Conservation (phyloP, 2,797 vertebrate species). For the Nannoperca australis region DNA sequence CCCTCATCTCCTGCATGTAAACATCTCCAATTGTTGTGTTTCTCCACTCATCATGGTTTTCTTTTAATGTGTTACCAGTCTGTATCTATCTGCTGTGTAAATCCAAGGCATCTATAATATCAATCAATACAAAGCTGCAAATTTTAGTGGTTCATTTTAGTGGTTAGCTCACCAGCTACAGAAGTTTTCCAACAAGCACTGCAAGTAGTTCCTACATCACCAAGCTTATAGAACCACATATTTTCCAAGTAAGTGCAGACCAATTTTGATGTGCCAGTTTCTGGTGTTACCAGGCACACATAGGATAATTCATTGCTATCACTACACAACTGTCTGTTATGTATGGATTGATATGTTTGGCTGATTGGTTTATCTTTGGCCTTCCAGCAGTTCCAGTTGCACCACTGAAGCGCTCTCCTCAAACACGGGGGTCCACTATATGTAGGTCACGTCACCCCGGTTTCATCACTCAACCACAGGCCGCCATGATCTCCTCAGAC, state of each 20-base stretch:
- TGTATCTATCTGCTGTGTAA: not conserved
- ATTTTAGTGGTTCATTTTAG: not conserved
- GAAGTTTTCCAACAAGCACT: not conserved
- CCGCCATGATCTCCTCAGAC: conserved; percentile 88
- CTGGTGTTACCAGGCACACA: not conserved
- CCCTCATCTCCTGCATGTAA: not conserved
- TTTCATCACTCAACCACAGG: conserved; percentile 81
- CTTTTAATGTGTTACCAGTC: not conserved
- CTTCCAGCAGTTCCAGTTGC: conserved; percentile 80
- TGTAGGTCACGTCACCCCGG: conserved; percentile 89
- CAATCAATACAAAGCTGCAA: not conserved
- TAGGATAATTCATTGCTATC: not conserved
- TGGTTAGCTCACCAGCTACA: not conserved
- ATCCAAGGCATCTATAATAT: not conserved
- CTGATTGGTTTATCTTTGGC: conserved; percentile 28
- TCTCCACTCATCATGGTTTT: not conserved
- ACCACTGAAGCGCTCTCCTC: conserved; percentile 89
- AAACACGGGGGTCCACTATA: conserved; percentile 87
- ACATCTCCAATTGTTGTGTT: not conserved
- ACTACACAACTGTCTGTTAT: not conserved
- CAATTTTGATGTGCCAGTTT: not conserved
- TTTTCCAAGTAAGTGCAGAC: not conserved
- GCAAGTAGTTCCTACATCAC: not conserved
- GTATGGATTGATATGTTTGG: not conserved
- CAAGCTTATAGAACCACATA: not conserved